Evolutionary conservation across 2,113 vertebrate genomes (phyloP).

Genomic region (Pristiophorus japonicus): DNA sequence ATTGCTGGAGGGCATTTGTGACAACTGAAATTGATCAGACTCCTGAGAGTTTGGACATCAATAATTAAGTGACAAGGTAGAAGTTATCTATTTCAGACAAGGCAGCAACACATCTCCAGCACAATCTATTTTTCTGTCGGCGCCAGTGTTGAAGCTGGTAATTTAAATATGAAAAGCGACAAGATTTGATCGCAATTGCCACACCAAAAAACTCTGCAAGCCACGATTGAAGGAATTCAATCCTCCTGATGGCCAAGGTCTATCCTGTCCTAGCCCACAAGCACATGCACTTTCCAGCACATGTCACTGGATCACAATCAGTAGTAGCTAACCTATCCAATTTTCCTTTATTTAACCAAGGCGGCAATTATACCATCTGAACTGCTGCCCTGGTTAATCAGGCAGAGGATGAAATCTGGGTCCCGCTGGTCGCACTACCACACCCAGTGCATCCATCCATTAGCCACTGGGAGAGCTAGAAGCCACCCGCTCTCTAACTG

Average conservation of each 20-base stretch:
- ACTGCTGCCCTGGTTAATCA: background rate
- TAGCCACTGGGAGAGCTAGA: too few relatives aligned
- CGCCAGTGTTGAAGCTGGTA: background rate
- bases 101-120: too few relatives aligned
- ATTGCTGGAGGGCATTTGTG: too few relatives aligned
- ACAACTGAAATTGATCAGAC: background rate
- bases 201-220: background rate
- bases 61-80: too few relatives aligned
- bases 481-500: too few relatives aligned
- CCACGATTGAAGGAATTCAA: background rate
- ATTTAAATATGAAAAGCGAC: background rate
- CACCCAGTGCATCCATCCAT: too few relatives aligned
- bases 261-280: background rate
- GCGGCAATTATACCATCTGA: background rate
- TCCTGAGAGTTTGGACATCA: background rate
- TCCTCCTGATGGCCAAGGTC: background rate
- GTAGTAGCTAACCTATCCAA: background rate
- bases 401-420: background rate
- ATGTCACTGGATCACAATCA: background rate
- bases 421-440: too few relatives aligned
- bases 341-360: background rate
- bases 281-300: background rate
- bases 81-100: too few relatives aligned
- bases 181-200: background rate
- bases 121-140: background rate